Evolutionary conservation across 1,140 invertebrate genomes (phyloP), one percentile per base, ranked within the genome.

Genomic region (Idris sp.): DNA sequence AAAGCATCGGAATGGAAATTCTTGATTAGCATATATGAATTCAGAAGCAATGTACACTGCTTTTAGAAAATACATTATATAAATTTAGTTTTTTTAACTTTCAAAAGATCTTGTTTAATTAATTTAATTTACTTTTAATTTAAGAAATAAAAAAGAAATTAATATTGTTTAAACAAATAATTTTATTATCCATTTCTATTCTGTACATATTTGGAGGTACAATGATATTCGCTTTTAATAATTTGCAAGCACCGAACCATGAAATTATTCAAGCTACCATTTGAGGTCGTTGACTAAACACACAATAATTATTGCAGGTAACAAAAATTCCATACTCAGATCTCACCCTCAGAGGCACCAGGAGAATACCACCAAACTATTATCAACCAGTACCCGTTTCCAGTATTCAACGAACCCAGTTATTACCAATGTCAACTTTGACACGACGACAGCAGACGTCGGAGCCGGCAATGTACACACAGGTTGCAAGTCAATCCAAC

Each of bases 391-490:
- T 87, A 15, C 87, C 86, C 14, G 85, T 88, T 54, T 85, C 88
- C 74, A 85, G 81, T 71, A 76, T 84, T 65, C 82, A 85, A 22
- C 82, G 84, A 62, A 81, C 85, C 13, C 86, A 85, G 61, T 77
- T 86, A 48, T 65, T 86, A 64, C 79, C 84, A 43, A 86, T 86
- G 84, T 89, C 89, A 77, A 90, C 89, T 54, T 76, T 90, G 67
- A 87, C 86, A 28, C 84, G 89, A 61, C 80, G 88, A 72, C 76
- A 86, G 71, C 87, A 85, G 43, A 81, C 86, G 62, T 87, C 89
- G 71, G 90, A 91, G 68, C 89, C 90, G 62, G 90, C 89, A 58
- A 90, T 91, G 78, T 91, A 91, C 81, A 90, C 90, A 67, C 90
- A 91, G 84, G 90, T 91, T 58, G 87, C 88, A 72, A 84, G 84